Conservation (phyloP, 1,140 invertebrate genomes). For the Lepidurus packardi region DNA sequence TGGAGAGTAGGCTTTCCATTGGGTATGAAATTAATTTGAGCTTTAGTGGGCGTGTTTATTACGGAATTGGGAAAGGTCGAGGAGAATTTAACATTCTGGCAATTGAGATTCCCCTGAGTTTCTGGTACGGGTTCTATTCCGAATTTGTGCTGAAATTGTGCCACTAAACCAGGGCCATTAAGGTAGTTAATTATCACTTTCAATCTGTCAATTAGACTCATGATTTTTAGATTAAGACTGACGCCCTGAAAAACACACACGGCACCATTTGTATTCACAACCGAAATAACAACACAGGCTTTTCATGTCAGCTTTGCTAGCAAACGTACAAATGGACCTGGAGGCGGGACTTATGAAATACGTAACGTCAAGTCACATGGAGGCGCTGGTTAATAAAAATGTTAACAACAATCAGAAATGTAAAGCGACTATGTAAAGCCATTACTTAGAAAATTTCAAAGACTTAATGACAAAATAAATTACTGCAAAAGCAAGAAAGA, state of each 20-base stretch:
- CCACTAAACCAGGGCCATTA: conserved; percentile 1
- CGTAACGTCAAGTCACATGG: background rate
- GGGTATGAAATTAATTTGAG: background rate
- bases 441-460: too few relatives aligned
- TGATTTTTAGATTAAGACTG: background rate
- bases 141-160: background rate
- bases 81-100: background rate
- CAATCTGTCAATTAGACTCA: background rate
- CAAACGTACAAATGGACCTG: background rate
- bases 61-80: background rate
- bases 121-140: background rate
- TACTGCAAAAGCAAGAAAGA: too few relatives aligned
- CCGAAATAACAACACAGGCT: background rate
- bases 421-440: too few relatives aligned
- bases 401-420: too few relatives aligned
- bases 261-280: background rate
- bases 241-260: background rate
- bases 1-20: background rate
- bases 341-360: background rate
- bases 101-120: background rate
- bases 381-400: too few relatives aligned
- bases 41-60: background rate
- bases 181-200: background rate
- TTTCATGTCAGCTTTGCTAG: background rate
- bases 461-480: too few relatives aligned